Evolutionary conservation across 1,140 invertebrate species (phyloP), one percentile per base, ranked within the genome.

Genomic region (Trichoplusia ni): DNA sequence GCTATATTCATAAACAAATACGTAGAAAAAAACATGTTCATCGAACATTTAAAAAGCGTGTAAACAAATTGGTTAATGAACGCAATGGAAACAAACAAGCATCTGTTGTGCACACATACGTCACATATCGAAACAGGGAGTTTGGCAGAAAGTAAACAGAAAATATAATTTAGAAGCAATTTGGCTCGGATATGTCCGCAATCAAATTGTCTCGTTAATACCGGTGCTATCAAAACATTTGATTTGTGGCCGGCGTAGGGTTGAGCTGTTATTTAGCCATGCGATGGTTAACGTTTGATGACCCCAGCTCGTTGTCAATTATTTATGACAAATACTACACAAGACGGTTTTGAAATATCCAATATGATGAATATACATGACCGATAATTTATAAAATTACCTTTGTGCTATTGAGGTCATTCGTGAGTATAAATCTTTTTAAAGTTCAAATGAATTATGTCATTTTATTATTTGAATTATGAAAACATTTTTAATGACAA

Each of bases 151-250:
- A 82, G 87, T 90, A 90, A 90, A 90, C 87, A 90, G 81, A 87
- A 87, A 90, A 90, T 88, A 90, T 90, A 89, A 90, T 90, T 90
- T 90, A 85, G 82, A 86, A 90, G 87, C 87, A 90, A 90, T 90
- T 90, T 90, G 81, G 77, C 86, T 82, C 76, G 83, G 81, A 87
- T 90, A 87, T 87, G 87, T 90, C 84, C 86, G 87, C 86, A 90
- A 90, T 90, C 87, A 90, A 90, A 90, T 90, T 90, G 87, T 90
- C 87, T 90, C 86, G 87, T 90, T 90, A 89, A 87, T 87, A 85
- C 81, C 73, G 82, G 77, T 71, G 85, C 87, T 90, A 90, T 90
- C 82, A 90, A 87, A 90, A 90, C 87, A 90, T 90, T 90, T 90
- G 87, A 90, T 90, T 90, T 90, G 87, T 90, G 84, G 85, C 68